phyloP scores from a whole-genome alignment of 2,888 invertebrate genomes.

The Drosophila subsilvestris region DNA sequence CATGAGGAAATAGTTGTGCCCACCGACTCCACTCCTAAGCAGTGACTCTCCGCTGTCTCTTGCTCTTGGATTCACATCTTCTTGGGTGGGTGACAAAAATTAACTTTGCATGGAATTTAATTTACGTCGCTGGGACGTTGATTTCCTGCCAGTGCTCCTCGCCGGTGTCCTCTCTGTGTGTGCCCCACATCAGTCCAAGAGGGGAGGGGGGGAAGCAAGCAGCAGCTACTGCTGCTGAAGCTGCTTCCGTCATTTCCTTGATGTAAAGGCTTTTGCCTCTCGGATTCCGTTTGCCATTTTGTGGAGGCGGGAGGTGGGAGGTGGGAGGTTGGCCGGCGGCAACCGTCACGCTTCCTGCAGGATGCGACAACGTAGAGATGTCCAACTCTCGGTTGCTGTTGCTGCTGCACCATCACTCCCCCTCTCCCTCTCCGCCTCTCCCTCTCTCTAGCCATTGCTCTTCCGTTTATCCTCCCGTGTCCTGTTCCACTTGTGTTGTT shows the following conservation, averaged over 20 bases:
- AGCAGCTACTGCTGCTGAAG: constrained; percentile 40
- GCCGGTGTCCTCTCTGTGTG: constrained; percentile 2
- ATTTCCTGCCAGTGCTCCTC: constrained; percentile 76
- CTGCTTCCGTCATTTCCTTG: constrained; percentile 82
- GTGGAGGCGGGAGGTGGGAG: constrained; percentile 2
- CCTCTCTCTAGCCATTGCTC: neutral
- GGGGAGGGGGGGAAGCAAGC: no score
- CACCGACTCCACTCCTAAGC: constrained; percentile 19
- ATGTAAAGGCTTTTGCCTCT: constrained; percentile 67
- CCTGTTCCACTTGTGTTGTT: constrained; percentile 42
- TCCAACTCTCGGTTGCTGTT: constrained; percentile 27
- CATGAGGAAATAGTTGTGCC: constrained; percentile 31
- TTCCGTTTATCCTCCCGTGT: constrained; percentile 3
- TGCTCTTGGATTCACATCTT: neutral
- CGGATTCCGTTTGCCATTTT: constrained; percentile 46
- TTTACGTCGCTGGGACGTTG: constrained; percentile 81
- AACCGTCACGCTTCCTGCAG: constrained; percentile 69
- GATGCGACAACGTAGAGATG: constrained; percentile 62
- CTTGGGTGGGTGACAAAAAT: constrained; percentile 52
- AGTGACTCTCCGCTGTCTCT: constrained; percentile 5
- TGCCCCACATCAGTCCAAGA: constrained; percentile 12
- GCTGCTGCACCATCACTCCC: neutral
- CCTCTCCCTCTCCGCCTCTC: constrained; percentile 3
- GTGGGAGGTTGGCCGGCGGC: constrained; percentile 38
- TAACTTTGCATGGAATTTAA: constrained; percentile 81